Base-by-base conservation (phyloP, 1,140 invertebrate species). In the Acyrthosiphon pisum region DNA sequence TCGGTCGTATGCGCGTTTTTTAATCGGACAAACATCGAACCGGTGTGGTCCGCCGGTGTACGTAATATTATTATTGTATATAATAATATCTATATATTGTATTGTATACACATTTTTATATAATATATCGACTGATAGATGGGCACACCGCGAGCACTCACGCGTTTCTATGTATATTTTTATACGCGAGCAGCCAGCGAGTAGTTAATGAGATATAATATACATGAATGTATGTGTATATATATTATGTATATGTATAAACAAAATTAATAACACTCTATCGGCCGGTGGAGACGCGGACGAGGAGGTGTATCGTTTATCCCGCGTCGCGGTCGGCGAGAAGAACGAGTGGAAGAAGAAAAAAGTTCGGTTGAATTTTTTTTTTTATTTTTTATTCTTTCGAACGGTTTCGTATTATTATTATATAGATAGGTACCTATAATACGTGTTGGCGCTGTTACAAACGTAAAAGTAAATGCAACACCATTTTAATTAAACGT, bases 401-500 rank as follows among this genome's bases (percentile, higher is more conserved):
- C 1, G 23, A 50, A 91, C 60, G n/a, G 44, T n/a, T 83, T 46
- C 23, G 20, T n/a, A 48, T 35, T 50, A 50, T 50, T 30, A 30
- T 30, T 37, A 81, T 6, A 37, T 37, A 83, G n/a, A 22, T 83
- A 83, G 35, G 22, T 83, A 50, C 86, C 18, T 22, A 53, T 53
- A 53, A 11, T 50, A 88, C 86, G 46, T 50, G 56, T 22, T 76
- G 9, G 60, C 44, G 41, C 53, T n/a, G 23, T 81, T 22, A 20
- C 30, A 48, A 37, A 83, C 30, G 60, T 81, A 37, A 91, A 91
- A 91, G 26, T 91, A 91, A 48, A 91, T 30, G 90, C 30, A 91
- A 68, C 60, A 81, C 60, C 14, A 46, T 91, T 91, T 91, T 91
- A 91, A 91, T 91, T 91, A 91, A 83, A 91, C 68, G 90, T 91